Percentiles rank a stretch among this genome's conserved stretches.
phyloP scores from a whole-genome alignment of 2,888 invertebrate species.

The Pammene fasciana region DNA sequence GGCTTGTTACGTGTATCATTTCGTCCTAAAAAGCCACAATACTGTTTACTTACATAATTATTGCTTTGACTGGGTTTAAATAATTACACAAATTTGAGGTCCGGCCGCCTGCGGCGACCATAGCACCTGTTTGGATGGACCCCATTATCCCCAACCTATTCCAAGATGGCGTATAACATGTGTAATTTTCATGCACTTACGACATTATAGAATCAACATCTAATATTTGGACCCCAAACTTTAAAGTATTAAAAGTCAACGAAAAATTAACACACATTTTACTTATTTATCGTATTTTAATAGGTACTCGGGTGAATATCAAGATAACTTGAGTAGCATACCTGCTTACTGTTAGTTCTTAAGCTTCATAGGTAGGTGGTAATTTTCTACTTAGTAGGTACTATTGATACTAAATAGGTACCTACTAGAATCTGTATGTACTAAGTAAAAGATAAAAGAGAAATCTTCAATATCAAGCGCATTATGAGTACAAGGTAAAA shows the following conservation, averaged over 20 bases:
- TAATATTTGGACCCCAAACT: conserved; percentile 58
- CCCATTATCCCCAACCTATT: neutral
- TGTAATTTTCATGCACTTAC: neutral
- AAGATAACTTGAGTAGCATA: neutral
- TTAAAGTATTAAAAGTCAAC: conserved; percentile 47
- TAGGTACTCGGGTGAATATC: neutral
- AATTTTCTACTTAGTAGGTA: too few relatives aligned
- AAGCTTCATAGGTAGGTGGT: too few relatives aligned
- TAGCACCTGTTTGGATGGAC: conserved; percentile 39
- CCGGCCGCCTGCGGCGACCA: conserved; percentile 44
- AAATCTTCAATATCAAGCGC: too few relatives aligned
- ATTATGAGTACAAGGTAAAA: too few relatives aligned
- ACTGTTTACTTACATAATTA: conserved; percentile 66
- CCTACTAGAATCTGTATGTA: too few relatives aligned
- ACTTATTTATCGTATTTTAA: conserved; percentile 25
- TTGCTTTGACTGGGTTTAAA: conserved; percentile 54
- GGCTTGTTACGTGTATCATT: conserved; percentile 54
- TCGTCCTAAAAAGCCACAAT: conserved; percentile 48
- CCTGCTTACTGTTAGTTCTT: neutral
- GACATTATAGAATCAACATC: conserved; percentile 13
- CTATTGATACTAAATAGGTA: too few relatives aligned
- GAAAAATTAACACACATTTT: conserved; percentile 44
- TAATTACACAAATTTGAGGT: conserved; percentile 63
- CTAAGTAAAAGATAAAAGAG: too few relatives aligned
- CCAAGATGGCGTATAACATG: conserved; percentile 6